These are phyloP conservation scores for Nemotelus pantherinus DNA, from an alignment of 2,888 invertebrate genomes.

Conservation along the genomic window DNA sequence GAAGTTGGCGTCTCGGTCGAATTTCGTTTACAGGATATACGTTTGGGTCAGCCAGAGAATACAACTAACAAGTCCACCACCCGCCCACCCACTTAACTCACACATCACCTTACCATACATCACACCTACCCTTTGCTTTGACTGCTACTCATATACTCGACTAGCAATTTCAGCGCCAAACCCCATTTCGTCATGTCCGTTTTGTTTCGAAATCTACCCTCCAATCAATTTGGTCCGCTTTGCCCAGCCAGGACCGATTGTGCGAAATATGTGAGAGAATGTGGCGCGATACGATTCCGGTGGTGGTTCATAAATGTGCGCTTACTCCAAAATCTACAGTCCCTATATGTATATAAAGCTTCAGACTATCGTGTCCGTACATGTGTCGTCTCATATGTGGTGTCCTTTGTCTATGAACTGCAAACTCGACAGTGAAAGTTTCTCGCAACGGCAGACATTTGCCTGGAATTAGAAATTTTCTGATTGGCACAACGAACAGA, in stretches of 20 bases:
- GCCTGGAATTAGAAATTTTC: constrained; percentile 8
- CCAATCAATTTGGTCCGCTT: constrained; percentile 1
- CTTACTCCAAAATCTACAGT: constrained; percentile 24
- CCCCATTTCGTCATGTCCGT: constrained; percentile 23
- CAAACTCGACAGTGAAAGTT: too few species aligned
- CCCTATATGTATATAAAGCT: too few species aligned
- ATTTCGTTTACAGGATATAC: too few species aligned
- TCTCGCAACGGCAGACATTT: not conserved
- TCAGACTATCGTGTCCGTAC: too few species aligned
- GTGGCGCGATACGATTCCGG: too few species aligned
- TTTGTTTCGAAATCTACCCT: not conserved
- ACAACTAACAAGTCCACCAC: constrained; percentile 10
- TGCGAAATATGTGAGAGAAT: not conserved
- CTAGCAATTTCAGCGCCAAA: constrained; percentile 2
- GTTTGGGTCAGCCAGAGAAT: constrained; percentile 9
- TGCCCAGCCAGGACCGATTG: too few species aligned
- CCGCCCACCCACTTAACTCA: not conserved
- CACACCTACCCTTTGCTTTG: not conserved
- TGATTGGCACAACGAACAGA: constrained; percentile 30
- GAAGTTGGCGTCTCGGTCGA: too few species aligned
- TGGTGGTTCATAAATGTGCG: not conserved
- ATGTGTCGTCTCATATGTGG: too few species aligned
- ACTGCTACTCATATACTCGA: not conserved
- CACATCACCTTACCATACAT: not conserved
- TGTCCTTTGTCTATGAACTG: too few species aligned